A percentile compares a stretch with the other conserved stretches of the same genome.
phyloP scores from a whole-genome alignment of 2,888 invertebrate species.

The Metalampra italica region DNA sequence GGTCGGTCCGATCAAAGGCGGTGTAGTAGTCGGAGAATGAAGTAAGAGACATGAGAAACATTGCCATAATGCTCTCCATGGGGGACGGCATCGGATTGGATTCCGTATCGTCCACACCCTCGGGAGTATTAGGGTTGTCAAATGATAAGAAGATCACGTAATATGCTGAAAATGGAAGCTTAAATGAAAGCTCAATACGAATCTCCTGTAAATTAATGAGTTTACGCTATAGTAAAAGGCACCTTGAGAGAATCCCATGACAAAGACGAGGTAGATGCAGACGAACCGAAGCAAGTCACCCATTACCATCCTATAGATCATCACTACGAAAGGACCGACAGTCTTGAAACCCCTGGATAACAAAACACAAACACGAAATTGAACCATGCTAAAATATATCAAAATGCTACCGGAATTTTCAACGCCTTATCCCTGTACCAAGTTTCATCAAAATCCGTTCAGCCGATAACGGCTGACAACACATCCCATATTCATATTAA shows the following conservation, averaged over 20 bases:
- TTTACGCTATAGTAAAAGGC: constrained; percentile 1
- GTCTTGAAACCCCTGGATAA: constrained; percentile 93
- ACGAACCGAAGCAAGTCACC: constrained; percentile 97
- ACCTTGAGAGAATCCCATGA: constrained; percentile 98
- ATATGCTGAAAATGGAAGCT: constrained; percentile 80
- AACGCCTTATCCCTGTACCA: too few species aligned
- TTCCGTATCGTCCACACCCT: constrained; percentile 88
- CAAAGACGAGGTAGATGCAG: constrained; percentile 97
- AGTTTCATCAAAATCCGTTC: too few species aligned
- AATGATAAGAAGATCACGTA: constrained; percentile 94
- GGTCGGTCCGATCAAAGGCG: constrained; percentile 92
- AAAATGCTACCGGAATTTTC: too few species aligned
- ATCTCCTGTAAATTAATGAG: background rate
- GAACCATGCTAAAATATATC: too few species aligned
- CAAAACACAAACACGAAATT: too few species aligned
- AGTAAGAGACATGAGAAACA: constrained; percentile 99
- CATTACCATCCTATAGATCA: constrained; percentile 99
- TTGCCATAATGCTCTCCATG: constrained; percentile 96
- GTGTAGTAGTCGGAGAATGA: constrained; percentile 97
- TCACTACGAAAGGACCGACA: constrained; percentile 99
- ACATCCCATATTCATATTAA: too few species aligned
- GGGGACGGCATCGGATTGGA: constrained; percentile 94
- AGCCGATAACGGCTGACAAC: too few species aligned
- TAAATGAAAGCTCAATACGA: background rate
- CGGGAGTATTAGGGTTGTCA: constrained; percentile 89